phyloP scores from a whole-genome alignment of 1,140 invertebrate species.

The Drosophila carrolli region DNA sequence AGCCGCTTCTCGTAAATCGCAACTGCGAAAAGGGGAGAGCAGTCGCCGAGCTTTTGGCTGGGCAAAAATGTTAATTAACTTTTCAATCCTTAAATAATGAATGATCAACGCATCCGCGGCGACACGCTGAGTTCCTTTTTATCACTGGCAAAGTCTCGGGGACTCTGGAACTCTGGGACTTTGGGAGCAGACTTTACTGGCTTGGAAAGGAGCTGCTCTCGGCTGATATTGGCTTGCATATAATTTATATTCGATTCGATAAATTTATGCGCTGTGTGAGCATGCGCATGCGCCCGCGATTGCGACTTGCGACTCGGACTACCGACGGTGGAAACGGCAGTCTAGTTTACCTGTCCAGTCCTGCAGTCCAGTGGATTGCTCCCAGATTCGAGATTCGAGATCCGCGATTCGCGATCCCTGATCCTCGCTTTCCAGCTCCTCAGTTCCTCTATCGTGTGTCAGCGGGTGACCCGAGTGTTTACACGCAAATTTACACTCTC shows the following conservation, averaged over 20 bases:
- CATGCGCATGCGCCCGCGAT: conserved; percentile 63
- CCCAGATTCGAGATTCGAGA: background rate
- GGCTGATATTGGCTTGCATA: conserved; percentile 79
- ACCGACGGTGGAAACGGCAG: conserved; percentile 52
- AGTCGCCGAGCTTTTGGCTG: conserved; percentile 51
- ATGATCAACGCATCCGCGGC: conserved; percentile 84
- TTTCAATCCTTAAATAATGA: conserved; percentile 85
- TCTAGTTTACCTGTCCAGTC: conserved; percentile 44
- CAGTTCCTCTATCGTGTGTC: conserved; percentile 62
- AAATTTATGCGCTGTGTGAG: conserved; percentile 79
- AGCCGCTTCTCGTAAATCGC: conserved; percentile 73
- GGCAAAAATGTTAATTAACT: conserved; percentile 85
- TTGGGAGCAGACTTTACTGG: background rate
- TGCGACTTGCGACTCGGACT: conserved; percentile 31
- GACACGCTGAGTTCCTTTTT: conserved; percentile 84
- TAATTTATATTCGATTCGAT: conserved; percentile 82
- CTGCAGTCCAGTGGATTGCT: conserved; percentile 23
- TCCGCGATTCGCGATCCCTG: background rate
- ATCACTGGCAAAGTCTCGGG: conserved; percentile 59
- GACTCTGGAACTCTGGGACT: conserved; percentile 9
- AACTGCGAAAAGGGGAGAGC: conserved; percentile 11
- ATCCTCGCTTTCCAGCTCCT: conserved; percentile 12
- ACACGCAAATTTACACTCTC: conserved; percentile 85
- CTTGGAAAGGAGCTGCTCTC: conserved; percentile 32
- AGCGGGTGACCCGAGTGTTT: conserved; percentile 84